phyloP scores from a whole-genome alignment of 1,140 invertebrate species.

The Eurosta solidaginis region DNA sequence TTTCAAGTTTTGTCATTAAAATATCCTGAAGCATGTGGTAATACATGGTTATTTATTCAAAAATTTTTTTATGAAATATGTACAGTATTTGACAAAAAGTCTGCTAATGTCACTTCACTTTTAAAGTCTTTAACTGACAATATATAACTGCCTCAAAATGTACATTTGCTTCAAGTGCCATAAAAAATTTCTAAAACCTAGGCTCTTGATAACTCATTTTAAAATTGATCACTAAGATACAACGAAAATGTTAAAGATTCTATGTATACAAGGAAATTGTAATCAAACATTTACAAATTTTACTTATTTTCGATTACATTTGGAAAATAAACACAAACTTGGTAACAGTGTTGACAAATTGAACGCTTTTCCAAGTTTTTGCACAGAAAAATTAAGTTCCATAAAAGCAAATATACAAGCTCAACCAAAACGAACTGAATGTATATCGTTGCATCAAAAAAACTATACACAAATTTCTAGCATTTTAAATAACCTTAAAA shows the following conservation, averaged over 20 bases:
- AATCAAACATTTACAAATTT: conserved; percentile 19
- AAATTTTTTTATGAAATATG: conserved; percentile 25
- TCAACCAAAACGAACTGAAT: no score
- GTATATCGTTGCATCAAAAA: no score
- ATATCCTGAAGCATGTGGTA: not conserved
- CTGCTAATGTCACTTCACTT: not conserved
- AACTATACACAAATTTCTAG: no score
- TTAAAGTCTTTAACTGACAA: conserved; percentile 16
- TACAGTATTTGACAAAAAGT: not conserved
- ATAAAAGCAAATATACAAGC: no score
- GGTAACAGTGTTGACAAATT: no score
- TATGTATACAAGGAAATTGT: not conserved
- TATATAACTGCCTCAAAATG: no score
- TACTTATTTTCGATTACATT: no score
- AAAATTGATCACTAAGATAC: conserved; percentile 13
- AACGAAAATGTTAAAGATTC: not conserved
- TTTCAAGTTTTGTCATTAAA: conserved; percentile 19
- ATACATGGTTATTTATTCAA: conserved; percentile 16
- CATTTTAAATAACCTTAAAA: no score
- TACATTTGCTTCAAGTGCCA: conserved; percentile 25
- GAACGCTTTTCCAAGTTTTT: no score
- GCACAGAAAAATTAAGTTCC: no score
- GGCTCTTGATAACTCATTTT: conserved; percentile 8
- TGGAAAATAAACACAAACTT: no score
- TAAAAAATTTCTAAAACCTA: not conserved